These are phyloP conservation scores for Leptoclinus maculatus DNA, from an alignment of 2,797 vertebrate genomes.

Conservation along the genomic window DNA sequence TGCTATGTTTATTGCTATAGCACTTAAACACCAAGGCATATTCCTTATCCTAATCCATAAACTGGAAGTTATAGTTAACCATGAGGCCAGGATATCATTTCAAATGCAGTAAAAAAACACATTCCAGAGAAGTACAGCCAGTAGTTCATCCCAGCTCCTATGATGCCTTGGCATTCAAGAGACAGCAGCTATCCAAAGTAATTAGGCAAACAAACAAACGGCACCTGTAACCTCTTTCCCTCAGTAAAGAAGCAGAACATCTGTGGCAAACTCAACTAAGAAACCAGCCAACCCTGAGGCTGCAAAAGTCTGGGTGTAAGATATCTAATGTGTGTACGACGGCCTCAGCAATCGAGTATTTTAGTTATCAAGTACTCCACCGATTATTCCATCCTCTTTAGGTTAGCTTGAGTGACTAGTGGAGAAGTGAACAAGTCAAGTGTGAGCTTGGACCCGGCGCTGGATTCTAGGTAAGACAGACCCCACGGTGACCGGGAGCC, in stretches of 20 bases:
- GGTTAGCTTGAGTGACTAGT: too few species aligned
- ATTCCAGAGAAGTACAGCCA: constrained; percentile 11
- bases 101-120: constrained; percentile 22
- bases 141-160: constrained; percentile 39
- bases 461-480: too few species aligned
- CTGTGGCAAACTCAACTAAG: constrained; percentile 27
- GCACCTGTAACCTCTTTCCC: constrained; percentile 58
- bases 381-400: neutral
- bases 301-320: neutral
- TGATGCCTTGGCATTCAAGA: constrained; percentile 33
- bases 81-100: constrained; percentile 1
- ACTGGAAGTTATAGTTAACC: neutral
- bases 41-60: neutral
- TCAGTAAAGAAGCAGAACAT: constrained; percentile 41
- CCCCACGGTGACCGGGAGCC: too few species aligned
- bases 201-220: constrained; percentile 55
- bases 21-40: neutral
- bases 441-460: too few species aligned
- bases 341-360: neutral
- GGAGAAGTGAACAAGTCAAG: too few species aligned
- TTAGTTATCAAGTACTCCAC: neutral
- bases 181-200: constrained; percentile 47
- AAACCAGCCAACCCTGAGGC: constrained; percentile 23
- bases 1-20: neutral
- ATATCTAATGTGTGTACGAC: neutral